Evolutionary conservation across 1,140 invertebrate genomes (phyloP), one percentile per base, ranked within the genome.

Genomic region (Bradynema listronoti): DNA sequence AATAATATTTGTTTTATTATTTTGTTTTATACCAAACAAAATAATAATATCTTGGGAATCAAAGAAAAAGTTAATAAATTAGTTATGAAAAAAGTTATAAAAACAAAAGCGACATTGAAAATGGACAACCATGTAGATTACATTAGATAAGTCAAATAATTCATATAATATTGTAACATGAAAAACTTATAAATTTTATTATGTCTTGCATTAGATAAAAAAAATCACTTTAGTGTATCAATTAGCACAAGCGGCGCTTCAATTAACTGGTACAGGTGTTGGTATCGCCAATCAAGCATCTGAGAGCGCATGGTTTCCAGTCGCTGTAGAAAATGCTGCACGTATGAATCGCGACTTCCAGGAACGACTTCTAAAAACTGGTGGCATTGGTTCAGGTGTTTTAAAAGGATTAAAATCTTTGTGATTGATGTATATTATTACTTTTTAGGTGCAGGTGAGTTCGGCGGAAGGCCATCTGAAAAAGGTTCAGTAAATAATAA

Each of bases 161-260:
- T 14, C 24, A 11, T 29, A 59, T 11, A 58, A 50, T 14, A 9
- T 58, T 39, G 32, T 11, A 14, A 41, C 14, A 25, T 25, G 16
- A 14, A 14, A 19, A 16, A 11, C n/a, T 22, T 29, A 9, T 1
- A 60, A n/a, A n/a, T n/a, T n/a, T n/a, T n/a, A n/a, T n/a, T n/a
- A n/a, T n/a, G n/a, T n/a, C n/a, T n/a, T n/a, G n/a, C n/a, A n/a
- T n/a, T n/a, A n/a, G n/a, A n/a, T n/a, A n/a, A n/a, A n/a, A n/a
- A n/a, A n/a, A n/a, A n/a, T n/a, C n/a, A n/a, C n/a, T 73, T 56
- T 56, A 73, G 74, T 73, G 22, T 73, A 77, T 49, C 71, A 73
- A 55, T 56, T 73, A 11, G 71, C 71, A 32, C 71, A 73, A 61
- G 74, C 75, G 27, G 71, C 71, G 3, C 61, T 73, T 11, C 74